These are phyloP conservation scores for Orthosia gothica DNA, from an alignment of 2,888 invertebrate genomes.

Conservation along the genomic window DNA sequence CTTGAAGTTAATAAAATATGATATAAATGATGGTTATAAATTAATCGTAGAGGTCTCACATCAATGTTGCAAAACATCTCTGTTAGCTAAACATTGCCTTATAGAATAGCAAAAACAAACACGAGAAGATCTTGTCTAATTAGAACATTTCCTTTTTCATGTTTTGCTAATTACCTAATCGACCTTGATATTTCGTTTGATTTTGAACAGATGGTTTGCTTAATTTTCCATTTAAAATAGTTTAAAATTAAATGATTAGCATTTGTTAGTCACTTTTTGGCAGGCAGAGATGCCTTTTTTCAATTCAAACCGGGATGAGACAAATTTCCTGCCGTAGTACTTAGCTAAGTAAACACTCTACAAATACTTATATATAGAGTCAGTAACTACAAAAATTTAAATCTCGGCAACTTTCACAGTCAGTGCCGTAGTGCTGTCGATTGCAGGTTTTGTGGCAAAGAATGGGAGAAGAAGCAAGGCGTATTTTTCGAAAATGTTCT, in stretches of 20 bases:
- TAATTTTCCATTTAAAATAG: conserved; percentile 19
- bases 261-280: conserved; percentile 16
- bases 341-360: too few relatives aligned
- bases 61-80: conserved; percentile 35
- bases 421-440: not conserved
- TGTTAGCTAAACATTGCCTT: conserved; percentile 16
- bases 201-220: conserved; percentile 8
- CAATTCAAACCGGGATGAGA: not conserved
- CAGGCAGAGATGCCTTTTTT: not conserved
- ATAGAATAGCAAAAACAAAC: conserved; percentile 14
- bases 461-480: not conserved
- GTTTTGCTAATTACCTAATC: conserved; percentile 32
- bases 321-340: not conserved
- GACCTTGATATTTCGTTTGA: conserved; percentile 43
- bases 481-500: not conserved
- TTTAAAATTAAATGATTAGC: conserved; percentile 13
- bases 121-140: conserved; percentile 22
- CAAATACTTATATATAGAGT: too few relatives aligned
- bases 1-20: conserved; percentile 53
- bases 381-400: not conserved
- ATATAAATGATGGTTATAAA: conserved; percentile 30
- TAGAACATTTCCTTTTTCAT: conserved; percentile 39
- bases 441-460: not conserved
- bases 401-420: not conserved
- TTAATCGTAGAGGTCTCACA: conserved; percentile 9